These are phyloP conservation scores for Mycalesis mineus DNA, from an alignment of 2,888 invertebrate species.

Conservation along the genomic window DNA sequence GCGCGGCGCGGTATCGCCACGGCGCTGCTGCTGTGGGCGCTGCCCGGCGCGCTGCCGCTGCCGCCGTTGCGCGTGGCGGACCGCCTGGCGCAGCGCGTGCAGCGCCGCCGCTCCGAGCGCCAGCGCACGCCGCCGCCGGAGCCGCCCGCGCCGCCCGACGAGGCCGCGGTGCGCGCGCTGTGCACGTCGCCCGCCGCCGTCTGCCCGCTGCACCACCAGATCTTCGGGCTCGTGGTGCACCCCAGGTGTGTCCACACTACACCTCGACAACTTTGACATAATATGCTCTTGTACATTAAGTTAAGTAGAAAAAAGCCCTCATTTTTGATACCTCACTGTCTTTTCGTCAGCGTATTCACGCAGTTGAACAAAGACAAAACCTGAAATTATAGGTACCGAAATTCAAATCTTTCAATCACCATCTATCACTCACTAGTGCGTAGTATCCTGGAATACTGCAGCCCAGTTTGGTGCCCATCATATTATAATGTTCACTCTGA, in stretches of 20 bases:
- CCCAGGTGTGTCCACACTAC: constrained; percentile 36
- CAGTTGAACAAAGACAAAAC: no score
- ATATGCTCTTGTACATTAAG: no score
- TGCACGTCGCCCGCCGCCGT: constrained; percentile 39
- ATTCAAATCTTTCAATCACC: no score
- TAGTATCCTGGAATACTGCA: no score
- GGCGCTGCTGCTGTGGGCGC: constrained; percentile 40
- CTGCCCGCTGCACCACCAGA: constrained; percentile 30
- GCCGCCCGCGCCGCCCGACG: constrained; percentile 33
- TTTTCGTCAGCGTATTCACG: no score
- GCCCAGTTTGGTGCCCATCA: no score
- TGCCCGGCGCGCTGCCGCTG: constrained; percentile 28
- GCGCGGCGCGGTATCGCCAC: constrained; percentile 33
- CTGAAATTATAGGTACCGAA: no score
- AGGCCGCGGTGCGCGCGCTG: constrained; percentile 42
- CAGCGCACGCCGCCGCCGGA: constrained; percentile 5
- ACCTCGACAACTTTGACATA: no score
- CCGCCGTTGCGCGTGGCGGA: constrained; percentile 31
- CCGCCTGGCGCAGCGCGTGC: constrained; percentile 29
- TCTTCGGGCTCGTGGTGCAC: constrained; percentile 43
- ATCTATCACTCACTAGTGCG: no score
- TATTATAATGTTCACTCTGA: no score
- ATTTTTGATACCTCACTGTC: no score
- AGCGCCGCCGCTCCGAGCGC: constrained; percentile 8
- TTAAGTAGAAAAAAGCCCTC: no score